These are phyloP conservation scores for Exephanes ischioxanthus DNA, from an alignment of 2,888 invertebrate genomes.

Conservation along the genomic window DNA sequence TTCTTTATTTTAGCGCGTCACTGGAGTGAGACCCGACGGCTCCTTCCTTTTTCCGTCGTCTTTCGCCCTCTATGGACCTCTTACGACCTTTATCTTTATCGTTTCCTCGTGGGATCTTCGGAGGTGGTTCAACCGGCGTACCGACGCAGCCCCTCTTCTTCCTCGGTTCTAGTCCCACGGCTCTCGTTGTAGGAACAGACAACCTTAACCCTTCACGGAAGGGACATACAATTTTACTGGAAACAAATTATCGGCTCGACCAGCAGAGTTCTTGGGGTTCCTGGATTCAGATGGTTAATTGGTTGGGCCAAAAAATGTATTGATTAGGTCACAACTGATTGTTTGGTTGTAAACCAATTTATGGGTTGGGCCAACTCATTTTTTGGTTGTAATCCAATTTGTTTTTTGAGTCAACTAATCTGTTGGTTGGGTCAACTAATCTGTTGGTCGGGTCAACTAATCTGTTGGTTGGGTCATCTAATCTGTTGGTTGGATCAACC, in stretches of 20 bases:
- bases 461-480: too few species aligned
- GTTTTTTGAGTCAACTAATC: too few species aligned
- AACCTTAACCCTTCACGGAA: slow-evolving; percentile 7
- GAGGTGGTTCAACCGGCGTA: slow-evolving; percentile 37
- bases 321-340: background rate
- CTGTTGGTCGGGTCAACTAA: too few species aligned
- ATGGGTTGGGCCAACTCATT: too few species aligned
- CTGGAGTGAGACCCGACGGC: slow-evolving; percentile 38
- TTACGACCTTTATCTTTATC: slow-evolving; percentile 66
- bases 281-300: background rate
- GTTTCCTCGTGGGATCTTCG: slow-evolving; percentile 44
- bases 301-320: background rate
- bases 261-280: background rate
- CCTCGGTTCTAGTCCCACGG: background rate
- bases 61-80: slow-evolving; percentile 63
- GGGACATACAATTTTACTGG: background rate
- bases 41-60: slow-evolving; percentile 42
- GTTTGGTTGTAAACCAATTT: too few species aligned
- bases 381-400: too few species aligned
- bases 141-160: background rate
- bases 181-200: slow-evolving; percentile 22
- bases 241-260: background rate
- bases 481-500: too few species aligned
- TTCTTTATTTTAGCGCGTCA: slow-evolving; percentile 78
- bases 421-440: too few species aligned